Percentiles rank a stretch among this genome's conserved stretches.
phyloP scores from a whole-genome alignment of 2,113 vertebrate genomes.

The Coptodon rendalli region DNA sequence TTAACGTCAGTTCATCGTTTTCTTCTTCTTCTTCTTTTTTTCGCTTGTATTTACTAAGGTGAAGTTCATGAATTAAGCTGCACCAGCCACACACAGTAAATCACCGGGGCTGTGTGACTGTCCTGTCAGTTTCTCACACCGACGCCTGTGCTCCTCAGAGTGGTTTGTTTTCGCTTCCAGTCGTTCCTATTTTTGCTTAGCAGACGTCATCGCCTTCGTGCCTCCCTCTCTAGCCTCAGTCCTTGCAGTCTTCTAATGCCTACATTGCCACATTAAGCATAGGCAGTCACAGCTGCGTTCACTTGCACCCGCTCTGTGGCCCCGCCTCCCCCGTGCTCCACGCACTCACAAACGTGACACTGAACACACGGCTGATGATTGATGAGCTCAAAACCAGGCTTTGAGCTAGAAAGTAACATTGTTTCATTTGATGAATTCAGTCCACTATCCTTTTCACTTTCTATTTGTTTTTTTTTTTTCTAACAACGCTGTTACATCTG shows the following conservation, averaged over 20 bases:
- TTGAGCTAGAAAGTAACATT: conserved; percentile 42
- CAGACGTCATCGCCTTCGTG: conserved; percentile 6
- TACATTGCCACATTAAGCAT: conserved; percentile 3
- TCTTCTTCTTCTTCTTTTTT: background rate
- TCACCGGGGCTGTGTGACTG: conserved; percentile 24
- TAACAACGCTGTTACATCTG: background rate
- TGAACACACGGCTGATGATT: conserved; percentile 42
- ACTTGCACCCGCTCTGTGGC: background rate
- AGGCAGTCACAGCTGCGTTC: conserved; percentile 16
- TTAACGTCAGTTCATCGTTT: background rate
- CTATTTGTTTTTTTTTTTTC: background rate
- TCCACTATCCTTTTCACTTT: background rate
- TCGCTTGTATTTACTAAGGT: background rate
- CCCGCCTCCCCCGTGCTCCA: background rate
- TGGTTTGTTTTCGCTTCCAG: conserved; percentile 11
- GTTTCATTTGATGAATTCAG: conserved; percentile 38
- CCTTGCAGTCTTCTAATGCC: background rate
- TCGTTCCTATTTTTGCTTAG: conserved; percentile 29
- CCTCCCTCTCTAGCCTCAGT: conserved; percentile 1
- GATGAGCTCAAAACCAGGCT: conserved; percentile 48
- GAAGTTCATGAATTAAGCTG: background rate
- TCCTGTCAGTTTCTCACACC: background rate
- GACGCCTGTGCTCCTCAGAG: background rate
- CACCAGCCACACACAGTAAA: background rate
- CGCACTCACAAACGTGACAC: conserved; percentile 32